These are phyloP conservation scores for Nematostella vectensis DNA, from an alignment of 92 coral and sea anemone genomes.

Conservation along the genomic window DNA sequence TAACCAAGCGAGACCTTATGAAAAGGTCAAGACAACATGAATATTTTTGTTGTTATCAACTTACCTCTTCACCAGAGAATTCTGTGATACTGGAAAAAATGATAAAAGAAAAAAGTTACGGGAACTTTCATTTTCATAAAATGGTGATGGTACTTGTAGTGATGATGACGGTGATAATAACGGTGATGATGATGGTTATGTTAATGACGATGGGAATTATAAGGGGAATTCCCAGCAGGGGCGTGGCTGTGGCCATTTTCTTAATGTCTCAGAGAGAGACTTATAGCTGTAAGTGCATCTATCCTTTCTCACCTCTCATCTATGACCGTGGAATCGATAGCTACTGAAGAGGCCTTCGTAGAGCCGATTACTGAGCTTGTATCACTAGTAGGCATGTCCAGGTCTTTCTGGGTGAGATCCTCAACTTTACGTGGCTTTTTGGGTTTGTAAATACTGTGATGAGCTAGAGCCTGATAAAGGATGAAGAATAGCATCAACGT, in stretches of 20 bases:
- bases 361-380: constrained; percentile 50
- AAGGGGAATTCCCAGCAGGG: too few relatives aligned
- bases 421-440: constrained; percentile 14
- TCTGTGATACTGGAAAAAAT: constrained; percentile 61
- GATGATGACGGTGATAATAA: too few relatives aligned
- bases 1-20: neutral
- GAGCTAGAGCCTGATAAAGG: constrained; percentile 72
- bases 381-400: constrained; percentile 29
- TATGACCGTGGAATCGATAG: constrained; percentile 44
- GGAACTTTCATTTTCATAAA: neutral
- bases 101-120: too few relatives aligned
- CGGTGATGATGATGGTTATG: too few relatives aligned
- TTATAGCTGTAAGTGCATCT: too few relatives aligned
- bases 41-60: too few relatives aligned
- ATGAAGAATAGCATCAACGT: neutral
- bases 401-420: constrained; percentile 9
- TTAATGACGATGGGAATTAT: too few relatives aligned
- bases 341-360: constrained; percentile 85
- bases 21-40: constrained; percentile 1
- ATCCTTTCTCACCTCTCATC: constrained; percentile 67
- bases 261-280: too few relatives aligned
- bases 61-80: constrained; percentile 79
- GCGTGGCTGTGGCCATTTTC: too few relatives aligned
- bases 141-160: neutral
- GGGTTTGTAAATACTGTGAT: constrained; percentile 47